A percentile compares a stretch with the other conserved stretches of the same genome.
Evolutionary conservation across 2,888 invertebrate genomes (phyloP).

Genomic region (Gryllus longicercus): DNA sequence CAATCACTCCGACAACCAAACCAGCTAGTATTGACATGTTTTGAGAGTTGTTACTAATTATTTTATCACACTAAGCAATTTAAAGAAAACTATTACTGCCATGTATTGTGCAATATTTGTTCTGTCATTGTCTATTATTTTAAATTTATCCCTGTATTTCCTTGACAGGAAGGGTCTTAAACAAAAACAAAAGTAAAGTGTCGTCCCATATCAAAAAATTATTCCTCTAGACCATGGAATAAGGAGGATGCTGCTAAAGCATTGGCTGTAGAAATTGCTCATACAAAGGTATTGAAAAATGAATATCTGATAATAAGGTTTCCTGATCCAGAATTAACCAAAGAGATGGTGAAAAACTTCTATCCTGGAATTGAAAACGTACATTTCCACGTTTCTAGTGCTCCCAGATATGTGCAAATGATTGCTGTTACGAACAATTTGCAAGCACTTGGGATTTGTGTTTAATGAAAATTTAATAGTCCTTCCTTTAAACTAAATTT

Average conservation of each 20-base stretch:
- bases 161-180: constrained; percentile 25
- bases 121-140: too few species aligned
- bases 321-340: constrained; percentile 63
- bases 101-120: too few species aligned
- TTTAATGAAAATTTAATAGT: too few species aligned
- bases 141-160: not conserved
- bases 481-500: too few species aligned
- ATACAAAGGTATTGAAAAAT: constrained; percentile 49
- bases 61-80: too few species aligned
- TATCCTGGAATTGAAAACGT: constrained; percentile 61
- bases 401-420: constrained; percentile 49
- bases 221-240: constrained; percentile 56
- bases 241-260: constrained; percentile 60
- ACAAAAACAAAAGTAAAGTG: constrained; percentile 47
- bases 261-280: constrained; percentile 57
- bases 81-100: too few species aligned
- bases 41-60: too few species aligned
- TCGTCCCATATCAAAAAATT: constrained; percentile 55
- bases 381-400: constrained; percentile 63
- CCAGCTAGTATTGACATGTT: too few species aligned
- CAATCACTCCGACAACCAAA: too few species aligned
- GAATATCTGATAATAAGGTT: constrained; percentile 62
- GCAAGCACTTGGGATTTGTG: too few species aligned
- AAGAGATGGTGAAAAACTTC: constrained; percentile 58
- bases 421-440: too few species aligned